Conservation (phyloP, 2,888 invertebrate species). For the Drosophila ochracea region DNA sequence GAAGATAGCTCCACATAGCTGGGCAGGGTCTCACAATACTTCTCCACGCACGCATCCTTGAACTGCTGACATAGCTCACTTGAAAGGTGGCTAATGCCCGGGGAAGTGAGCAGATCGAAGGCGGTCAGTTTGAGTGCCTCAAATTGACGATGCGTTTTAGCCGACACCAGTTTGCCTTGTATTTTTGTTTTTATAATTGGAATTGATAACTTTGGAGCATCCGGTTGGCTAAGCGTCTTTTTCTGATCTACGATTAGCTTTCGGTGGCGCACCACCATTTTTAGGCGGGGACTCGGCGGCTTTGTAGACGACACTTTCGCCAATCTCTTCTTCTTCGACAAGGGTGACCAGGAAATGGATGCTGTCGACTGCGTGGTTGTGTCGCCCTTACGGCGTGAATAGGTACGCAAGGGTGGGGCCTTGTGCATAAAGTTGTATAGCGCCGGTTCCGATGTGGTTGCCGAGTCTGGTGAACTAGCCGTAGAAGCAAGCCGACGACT, state of each 20-base stretch:
- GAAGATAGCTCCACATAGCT: conserved; percentile 49
- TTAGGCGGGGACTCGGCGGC: conserved; percentile 49
- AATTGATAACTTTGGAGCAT: conserved; percentile 37
- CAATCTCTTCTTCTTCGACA: conserved; percentile 41
- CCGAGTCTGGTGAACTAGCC: neutral
- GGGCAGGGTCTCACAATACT: conserved; percentile 50
- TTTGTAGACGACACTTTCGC: conserved; percentile 55
- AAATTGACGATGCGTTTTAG: conserved; percentile 62
- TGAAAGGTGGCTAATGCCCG: conserved; percentile 41
- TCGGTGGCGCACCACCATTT: conserved; percentile 64
- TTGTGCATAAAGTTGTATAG: conserved; percentile 25
- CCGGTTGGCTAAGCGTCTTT: conserved; percentile 49
- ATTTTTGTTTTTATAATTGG: conserved; percentile 42
- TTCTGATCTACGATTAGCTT: conserved; percentile 75
- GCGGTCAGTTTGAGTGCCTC: conserved; percentile 69
- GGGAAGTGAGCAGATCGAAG: conserved; percentile 79
- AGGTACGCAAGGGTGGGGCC: conserved; percentile 71
- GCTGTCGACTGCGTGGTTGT: conserved; percentile 8
- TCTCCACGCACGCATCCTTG: conserved; percentile 51
- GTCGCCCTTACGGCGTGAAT: conserved; percentile 55
- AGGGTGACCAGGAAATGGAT: conserved; percentile 50
- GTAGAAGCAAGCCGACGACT: too few relatives aligned
- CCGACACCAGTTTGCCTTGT: conserved; percentile 51
- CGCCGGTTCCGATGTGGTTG: neutral
- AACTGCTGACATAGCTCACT: conserved; percentile 41